Evolutionary conservation across 2,113 vertebrate genomes (phyloP).

Genomic region (Arvicanthis niloticus): DNA sequence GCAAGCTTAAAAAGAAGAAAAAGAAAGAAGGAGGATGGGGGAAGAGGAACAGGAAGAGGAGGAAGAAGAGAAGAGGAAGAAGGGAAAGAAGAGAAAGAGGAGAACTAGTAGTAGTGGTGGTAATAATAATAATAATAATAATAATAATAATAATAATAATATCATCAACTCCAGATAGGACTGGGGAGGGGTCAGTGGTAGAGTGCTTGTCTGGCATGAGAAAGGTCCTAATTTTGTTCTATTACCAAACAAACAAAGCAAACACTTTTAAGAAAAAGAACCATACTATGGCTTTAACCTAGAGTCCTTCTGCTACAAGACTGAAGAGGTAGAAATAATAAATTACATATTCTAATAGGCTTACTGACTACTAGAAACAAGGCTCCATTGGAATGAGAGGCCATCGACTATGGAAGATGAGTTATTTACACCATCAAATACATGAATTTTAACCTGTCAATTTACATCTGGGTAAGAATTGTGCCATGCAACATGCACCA

Average conservation of each 20-base stretch:
- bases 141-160: neutral
- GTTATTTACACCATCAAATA: neutral
- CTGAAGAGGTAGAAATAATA: neutral
- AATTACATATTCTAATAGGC: neutral
- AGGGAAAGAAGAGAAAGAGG: neutral
- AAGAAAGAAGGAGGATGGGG: neutral
- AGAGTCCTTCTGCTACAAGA: neutral
- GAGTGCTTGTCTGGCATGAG: neutral
- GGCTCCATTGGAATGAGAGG: neutral
- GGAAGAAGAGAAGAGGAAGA: neutral
- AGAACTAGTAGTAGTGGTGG: too few relatives aligned
- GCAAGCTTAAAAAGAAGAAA: neutral
- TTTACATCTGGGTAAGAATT: neutral
- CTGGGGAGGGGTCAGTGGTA: neutral
- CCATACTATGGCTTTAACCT: neutral
- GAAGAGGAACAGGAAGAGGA: neutral
- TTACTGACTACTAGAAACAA: neutral
- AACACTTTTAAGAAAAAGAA: neutral
- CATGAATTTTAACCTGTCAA: constrained; percentile 6
- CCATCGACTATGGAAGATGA: neutral
- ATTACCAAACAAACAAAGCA: neutral
- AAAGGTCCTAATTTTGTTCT: neutral
- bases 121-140: neutral
- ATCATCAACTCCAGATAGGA: neutral
- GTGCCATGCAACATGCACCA: neutral